Evolutionary conservation across 1,140 invertebrate genomes (phyloP).

Genomic region (Drosophila gunungcola): DNA sequence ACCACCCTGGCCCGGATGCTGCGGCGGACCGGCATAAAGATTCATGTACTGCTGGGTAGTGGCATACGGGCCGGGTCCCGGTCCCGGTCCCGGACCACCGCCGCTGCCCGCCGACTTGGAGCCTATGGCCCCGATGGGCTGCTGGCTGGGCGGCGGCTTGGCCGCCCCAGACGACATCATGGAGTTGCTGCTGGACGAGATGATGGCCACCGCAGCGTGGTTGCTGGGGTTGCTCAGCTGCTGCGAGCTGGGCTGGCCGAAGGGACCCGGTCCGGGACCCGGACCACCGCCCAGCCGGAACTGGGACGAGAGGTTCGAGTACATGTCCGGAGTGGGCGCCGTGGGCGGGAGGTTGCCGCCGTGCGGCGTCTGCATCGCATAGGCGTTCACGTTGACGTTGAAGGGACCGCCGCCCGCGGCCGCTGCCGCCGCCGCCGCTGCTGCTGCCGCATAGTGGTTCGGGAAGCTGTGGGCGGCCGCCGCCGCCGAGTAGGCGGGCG

Average conservation of each 20-base stretch:
- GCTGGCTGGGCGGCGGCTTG: slow-evolving; percentile 90
- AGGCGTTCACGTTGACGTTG: slow-evolving; percentile 85
- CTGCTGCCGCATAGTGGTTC: slow-evolving; percentile 63
- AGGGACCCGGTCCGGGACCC: slow-evolving; percentile 87
- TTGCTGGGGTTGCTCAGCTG: slow-evolving; percentile 91
- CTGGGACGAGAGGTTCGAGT: slow-evolving; percentile 91
- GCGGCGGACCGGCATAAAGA: slow-evolving; percentile 82
- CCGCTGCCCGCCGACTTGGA: slow-evolving; percentile 87
- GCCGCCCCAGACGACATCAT: slow-evolving; percentile 94
- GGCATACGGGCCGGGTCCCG: slow-evolving; percentile 78
- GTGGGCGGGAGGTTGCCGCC: slow-evolving; percentile 87
- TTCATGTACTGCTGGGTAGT: slow-evolving; percentile 83
- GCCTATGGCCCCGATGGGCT: slow-evolving; percentile 93
- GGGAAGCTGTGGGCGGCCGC: slow-evolving; percentile 87
- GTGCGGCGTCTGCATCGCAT: slow-evolving; percentile 81
- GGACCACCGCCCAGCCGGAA: slow-evolving; percentile 89
- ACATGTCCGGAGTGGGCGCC: slow-evolving; percentile 90
- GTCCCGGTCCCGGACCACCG: slow-evolving; percentile 65
- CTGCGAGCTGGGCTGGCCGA: slow-evolving; percentile 88
- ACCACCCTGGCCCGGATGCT: slow-evolving; percentile 84
- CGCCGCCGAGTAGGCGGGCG: slow-evolving; percentile 70
- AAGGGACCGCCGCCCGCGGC: slow-evolving; percentile 86
- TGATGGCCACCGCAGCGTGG: slow-evolving; percentile 88
- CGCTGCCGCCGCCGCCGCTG: slow-evolving; percentile 76
- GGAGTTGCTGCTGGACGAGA: slow-evolving; percentile 92